These are phyloP conservation scores for Synaphobranchus kaupii DNA, from an alignment of 2,797 vertebrate genomes.

Conservation along the genomic window DNA sequence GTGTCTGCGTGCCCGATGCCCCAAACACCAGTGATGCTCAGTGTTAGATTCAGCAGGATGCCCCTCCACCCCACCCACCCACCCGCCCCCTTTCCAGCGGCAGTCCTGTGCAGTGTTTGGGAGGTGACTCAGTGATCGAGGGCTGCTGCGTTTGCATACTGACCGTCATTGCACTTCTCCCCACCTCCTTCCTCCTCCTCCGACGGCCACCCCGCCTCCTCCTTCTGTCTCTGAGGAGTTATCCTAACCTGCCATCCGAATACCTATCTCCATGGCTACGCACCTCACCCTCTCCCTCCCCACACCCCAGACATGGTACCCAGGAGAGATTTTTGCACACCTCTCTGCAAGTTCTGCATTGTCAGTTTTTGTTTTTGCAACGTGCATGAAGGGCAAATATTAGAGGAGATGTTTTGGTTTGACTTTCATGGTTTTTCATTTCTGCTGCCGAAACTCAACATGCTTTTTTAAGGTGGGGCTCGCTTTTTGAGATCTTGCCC, in stretches of 20 bases:
- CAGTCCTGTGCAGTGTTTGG: background rate
- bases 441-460: slow-evolving; percentile 25
- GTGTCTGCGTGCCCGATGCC: slow-evolving; percentile 76
- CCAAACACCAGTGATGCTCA: slow-evolving; percentile 68
- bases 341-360: slow-evolving; percentile 43
- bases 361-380: slow-evolving; percentile 52
- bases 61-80: background rate
- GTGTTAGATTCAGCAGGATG: slow-evolving; percentile 71
- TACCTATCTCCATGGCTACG: slow-evolving; percentile 7
- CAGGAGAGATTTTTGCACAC: slow-evolving; percentile 38
- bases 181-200: slow-evolving; percentile 32
- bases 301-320: slow-evolving; percentile 47
- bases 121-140: slow-evolving; percentile 13
- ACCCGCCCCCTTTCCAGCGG: background rate
- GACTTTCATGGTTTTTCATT: slow-evolving; percentile 49
- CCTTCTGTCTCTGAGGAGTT: background rate
- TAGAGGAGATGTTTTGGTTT: slow-evolving; percentile 42
- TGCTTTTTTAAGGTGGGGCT: slow-evolving; percentile 51
- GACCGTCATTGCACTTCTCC: slow-evolving; percentile 51
- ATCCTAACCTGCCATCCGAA: background rate
- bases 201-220: background rate
- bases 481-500: slow-evolving; percentile 53
- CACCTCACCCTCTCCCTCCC: slow-evolving; percentile 36
- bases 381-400: slow-evolving; percentile 64
- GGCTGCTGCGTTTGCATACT: slow-evolving; percentile 62